phyloP scores from a whole-genome alignment of 2,888 invertebrate species.

The Hyles lineata region DNA sequence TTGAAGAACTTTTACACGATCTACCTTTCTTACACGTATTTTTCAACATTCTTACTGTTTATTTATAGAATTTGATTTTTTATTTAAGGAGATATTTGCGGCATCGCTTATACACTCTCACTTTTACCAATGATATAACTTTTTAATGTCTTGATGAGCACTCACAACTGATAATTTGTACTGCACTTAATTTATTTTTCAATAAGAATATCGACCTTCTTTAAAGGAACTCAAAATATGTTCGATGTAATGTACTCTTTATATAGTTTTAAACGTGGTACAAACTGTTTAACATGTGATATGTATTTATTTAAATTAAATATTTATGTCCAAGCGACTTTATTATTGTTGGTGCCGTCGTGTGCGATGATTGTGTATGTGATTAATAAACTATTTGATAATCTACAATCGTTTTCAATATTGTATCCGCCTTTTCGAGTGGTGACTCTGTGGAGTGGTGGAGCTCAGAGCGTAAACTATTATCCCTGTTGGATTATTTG shows the following conservation, averaged over 20 bases:
- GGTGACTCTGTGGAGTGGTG: too few relatives aligned
- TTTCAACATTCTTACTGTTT: too few relatives aligned
- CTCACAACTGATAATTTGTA: background rate
- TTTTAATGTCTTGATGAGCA: too few relatives aligned
- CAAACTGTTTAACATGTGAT: conserved; percentile 36
- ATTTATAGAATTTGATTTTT: too few relatives aligned
- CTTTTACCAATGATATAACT: too few relatives aligned
- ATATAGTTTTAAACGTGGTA: conserved; percentile 29
- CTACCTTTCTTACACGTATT: too few relatives aligned
- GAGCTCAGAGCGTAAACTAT: too few relatives aligned
- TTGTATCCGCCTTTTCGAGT: background rate
- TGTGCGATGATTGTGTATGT: conserved; percentile 2
- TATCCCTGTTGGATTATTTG: too few relatives aligned
- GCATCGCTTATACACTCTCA: too few relatives aligned
- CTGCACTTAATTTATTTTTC: background rate
- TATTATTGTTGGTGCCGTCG: conserved; percentile 3
- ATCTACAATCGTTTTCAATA: background rate
- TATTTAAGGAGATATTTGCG: too few relatives aligned
- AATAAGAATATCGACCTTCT: background rate
- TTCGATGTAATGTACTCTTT: background rate
- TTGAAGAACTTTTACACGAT: too few relatives aligned
- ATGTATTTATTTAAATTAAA: conserved; percentile 32
- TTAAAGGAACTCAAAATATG: background rate
- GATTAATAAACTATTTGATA: conserved; percentile 2
- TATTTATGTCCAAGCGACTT: conserved; percentile 15